phyloP scores from a whole-genome alignment of 2,888 invertebrate species.

The Liodrosophila aerea region DNA sequence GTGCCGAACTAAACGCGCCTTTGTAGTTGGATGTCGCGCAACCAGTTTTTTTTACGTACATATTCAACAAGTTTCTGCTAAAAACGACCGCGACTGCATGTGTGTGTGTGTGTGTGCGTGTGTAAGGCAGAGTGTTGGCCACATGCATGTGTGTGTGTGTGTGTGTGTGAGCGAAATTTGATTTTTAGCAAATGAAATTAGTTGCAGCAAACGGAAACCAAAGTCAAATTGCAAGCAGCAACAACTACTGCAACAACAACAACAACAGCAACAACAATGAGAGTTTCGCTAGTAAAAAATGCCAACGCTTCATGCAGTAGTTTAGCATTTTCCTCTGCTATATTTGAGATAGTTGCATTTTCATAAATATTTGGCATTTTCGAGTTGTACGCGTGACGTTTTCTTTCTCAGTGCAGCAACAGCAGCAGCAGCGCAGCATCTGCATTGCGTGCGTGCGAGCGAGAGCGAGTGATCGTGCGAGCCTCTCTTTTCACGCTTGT shows the following conservation, averaged over 20 bases:
- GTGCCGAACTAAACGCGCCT: constrained; percentile 46
- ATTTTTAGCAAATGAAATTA: constrained; percentile 58
- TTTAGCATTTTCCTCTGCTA: too few species aligned
- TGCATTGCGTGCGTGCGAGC: constrained; percentile 35
- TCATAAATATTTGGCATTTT: too few species aligned
- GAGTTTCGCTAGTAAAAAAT: constrained; percentile 21
- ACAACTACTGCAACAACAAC: constrained; percentile 28
- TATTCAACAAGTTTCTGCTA: constrained; percentile 65
- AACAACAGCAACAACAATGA: constrained; percentile 17
- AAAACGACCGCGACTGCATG: constrained; percentile 47
- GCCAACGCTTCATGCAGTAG: too few species aligned
- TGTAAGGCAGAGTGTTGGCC: constrained; percentile 18
- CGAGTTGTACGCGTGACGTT: too few species aligned
- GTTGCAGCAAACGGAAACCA: constrained; percentile 56
- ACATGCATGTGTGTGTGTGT: constrained; percentile 19
- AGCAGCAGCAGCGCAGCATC: constrained; percentile 40
- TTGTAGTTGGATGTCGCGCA: constrained; percentile 55
- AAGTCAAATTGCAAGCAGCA: constrained; percentile 51
- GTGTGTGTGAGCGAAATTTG: constrained; percentile 53
- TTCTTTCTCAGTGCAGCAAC: constrained; percentile 37
- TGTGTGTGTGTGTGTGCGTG: constrained; percentile 23
- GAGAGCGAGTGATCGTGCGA: constrained; percentile 16
- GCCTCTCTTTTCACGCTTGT: constrained; percentile 33
- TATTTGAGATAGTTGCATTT: too few species aligned
- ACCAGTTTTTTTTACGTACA: constrained; percentile 56